Base-by-base conservation (phyloP, 2,113 vertebrate genomes). In the Callionymus lyra region DNA sequence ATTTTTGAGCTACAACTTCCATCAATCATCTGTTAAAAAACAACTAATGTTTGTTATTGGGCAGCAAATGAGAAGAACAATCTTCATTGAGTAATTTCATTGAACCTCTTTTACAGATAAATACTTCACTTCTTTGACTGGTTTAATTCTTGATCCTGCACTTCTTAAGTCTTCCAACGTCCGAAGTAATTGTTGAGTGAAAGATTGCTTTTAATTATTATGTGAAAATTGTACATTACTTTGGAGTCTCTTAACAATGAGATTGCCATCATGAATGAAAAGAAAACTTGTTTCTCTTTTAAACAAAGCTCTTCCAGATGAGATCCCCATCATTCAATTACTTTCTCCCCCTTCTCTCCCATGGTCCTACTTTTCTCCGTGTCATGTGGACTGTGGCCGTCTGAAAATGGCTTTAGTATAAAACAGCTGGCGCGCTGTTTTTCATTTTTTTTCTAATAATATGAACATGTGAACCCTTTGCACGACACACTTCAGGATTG, bases 281-380 rank as follows among this genome's bases (percentile, higher is more conserved):
- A 43, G 52, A n/a, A n/a, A n/a, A n/a, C n/a, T n/a, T 52, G 58
- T 63, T 58, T 43, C 56, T 65, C 38, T 68, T 53, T 59, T 57
- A 59, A 49, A 47, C 50, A 69, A 82, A 78, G 46, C 37, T 46
- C 47, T 85, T 78, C 70, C 74, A 78, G 63, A 72, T 72, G 63
- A 63, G 38, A 21, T 6, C 46, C 37, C 51, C 32, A 27, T 44
- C 32, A 38, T 53, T 51, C 18, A 12, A 16, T 44, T 21, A 10
- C 37, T 49, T 31, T 18, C 14, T 18, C n/a, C 9, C 10, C 16
- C 31, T 3, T 39, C 21, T 18, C 6, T 17, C 12, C 17, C 14
- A 3, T 42, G 9, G 32, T 14, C 35, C 37, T 50, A 14, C 12
- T 33, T 31, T 12, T 31, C 31, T 39, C 38, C 34, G 19, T 53